Evolutionary conservation across 2,797 vertebrate species (phyloP), one percentile per base, ranked within the genome.

Genomic region (Synaphobranchus kaupii): DNA sequence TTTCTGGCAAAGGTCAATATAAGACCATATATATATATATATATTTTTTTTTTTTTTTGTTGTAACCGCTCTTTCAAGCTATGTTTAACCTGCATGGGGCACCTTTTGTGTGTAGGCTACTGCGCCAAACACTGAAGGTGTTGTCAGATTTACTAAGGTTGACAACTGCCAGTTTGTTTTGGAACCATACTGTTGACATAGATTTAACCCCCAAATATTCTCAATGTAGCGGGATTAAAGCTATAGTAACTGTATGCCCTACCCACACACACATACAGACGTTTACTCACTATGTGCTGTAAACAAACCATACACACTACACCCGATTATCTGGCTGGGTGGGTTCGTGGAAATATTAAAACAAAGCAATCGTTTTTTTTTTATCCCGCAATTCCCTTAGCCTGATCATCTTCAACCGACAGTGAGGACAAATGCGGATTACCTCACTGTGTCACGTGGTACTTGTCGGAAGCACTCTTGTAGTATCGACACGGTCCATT

Each of bases 401-500:
- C 82, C 86, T 88, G 71, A 88, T 83, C 85, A 54, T 34, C 8
- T 34, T 89, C 82, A 84, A 39, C 31, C 68, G 25, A 6, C n/a
- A 17, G 54, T 58, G 56, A 50, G 85, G 89, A 89, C 87, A 88
- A 87, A 88, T 81, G 52, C 87, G 58, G 76, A 85, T 91, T 68
- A 86, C 71, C 39, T 86, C 81, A 89, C 66, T 31, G 73, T 54
- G 84, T 87, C 90, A 90, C 87, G 88, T 91, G 89, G 88, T 68
- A 22, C 47, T 58, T 88, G 86, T 89, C 89, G 89, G 90, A 89
- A 89, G 88, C 82, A 68, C 82, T 82, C 28, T 13, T 44, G 81
- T 87, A 84, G 86, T 34, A 84, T 54, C 78, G 86, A 85, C 88
- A 68, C 81, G 31, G 60, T 52, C 83, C 31, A 89, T 78, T n/a